Evolutionary conservation across 1,140 invertebrate species (phyloP), one percentile per base, ranked within the genome.

Genomic region (Caerostris extrusa): DNA sequence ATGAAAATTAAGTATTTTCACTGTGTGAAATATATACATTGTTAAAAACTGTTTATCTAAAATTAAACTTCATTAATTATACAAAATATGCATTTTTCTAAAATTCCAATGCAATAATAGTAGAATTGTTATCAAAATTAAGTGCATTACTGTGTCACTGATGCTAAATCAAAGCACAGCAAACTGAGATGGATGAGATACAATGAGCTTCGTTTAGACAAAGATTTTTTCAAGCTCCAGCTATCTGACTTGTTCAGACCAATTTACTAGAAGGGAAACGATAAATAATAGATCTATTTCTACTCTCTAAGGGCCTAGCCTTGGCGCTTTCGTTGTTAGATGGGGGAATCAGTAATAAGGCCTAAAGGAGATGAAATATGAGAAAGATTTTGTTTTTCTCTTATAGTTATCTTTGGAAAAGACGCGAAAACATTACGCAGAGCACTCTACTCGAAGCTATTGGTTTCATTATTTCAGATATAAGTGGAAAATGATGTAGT

Each of bases 201-300:
- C 34, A 19, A 50, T 3, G 4, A 77, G 71, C 71, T 77, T 77
- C 53, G 50, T 77, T 12, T 77, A 50, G 4, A 77, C 5, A 34
- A 50, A 77, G 71, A 8, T 77, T 77, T 50, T 77, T 53, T 61
- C 10, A 5, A 34, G 4, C 61, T 14, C 12, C 10, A 53, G 34
- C 8, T 50, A 50, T 19, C 50, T 50, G 34, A 50, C 71, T 50
- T 77, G 71, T 77, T 77, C 71, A 77, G 10, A 50, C 71, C 71
- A 77, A 77, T 77, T 77, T 77, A 34, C 71, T 34, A 77, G 34
- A 53, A 77, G 34, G 71, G 71, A 77, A 50, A 77, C 34, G 71
- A 77, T 77, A 77, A 77, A 77, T 77, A 77, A 77, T 77, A 53
- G 71, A 77, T 77, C 71, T 77, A 77, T 77, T 77, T 34, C 34